Evolutionary conservation across 2,888 invertebrate species (phyloP).

Genomic region (Cyrtodaria siliqua): DNA sequence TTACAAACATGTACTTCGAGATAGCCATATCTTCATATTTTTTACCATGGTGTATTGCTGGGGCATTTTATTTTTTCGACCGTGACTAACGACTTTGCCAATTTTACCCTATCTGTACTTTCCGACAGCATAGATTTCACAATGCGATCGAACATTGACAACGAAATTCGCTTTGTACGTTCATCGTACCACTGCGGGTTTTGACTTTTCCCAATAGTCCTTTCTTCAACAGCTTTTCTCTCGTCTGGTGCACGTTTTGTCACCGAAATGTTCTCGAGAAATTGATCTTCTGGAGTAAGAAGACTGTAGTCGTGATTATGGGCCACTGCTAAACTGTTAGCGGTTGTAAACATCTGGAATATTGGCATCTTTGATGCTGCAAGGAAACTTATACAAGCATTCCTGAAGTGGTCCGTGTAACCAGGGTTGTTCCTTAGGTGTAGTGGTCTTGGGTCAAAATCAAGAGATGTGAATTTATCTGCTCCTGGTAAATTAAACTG

Average conservation of each 20-base stretch:
- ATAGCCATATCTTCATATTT: no score
- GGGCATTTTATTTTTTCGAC: no score
- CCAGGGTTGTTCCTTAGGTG: conserved; percentile 15
- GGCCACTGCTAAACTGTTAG: conserved; percentile 46
- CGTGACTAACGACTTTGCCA: no score
- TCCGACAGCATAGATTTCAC: no score
- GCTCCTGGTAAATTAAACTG: conserved; percentile 18
- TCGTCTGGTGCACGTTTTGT: conserved; percentile 21
- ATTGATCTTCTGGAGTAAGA: no score
- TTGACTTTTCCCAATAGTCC: conserved; percentile 38
- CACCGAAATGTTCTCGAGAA: conserved; percentile 31
- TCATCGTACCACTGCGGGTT: conserved; percentile 46
- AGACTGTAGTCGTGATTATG: no score
- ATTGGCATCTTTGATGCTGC: conserved; percentile 56
- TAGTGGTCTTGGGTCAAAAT: conserved; percentile 50
- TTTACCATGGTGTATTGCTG: no score
- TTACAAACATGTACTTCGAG: no score
- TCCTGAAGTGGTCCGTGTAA: conserved; percentile 41
- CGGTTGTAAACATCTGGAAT: conserved; percentile 49
- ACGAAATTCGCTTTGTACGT: conserved; percentile 38
- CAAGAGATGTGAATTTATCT: no score
- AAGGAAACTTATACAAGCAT: no score
- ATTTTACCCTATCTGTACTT: no score
- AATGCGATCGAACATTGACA: conserved; percentile 54
- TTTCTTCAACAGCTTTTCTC: conserved; percentile 23